Conservation (phyloP, 2,113 vertebrate species). For the Felis chaus region DNA sequence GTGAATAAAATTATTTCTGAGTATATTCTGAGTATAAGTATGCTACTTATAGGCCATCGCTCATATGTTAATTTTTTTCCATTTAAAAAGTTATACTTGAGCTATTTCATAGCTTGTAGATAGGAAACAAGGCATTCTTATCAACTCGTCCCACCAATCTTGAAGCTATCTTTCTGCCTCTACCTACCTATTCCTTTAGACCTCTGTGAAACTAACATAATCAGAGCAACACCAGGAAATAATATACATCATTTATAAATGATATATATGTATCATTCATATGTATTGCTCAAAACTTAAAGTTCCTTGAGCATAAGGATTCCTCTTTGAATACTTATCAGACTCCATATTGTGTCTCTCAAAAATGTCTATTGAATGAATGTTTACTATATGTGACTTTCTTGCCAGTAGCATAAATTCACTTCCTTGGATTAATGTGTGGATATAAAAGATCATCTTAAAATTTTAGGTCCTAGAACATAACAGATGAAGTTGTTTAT, state of each 20-base stretch:
- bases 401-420: neutral
- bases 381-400: neutral
- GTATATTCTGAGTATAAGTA: no score
- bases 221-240: constrained; percentile 8
- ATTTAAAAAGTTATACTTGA: constrained; percentile 38
- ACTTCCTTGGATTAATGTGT: constrained; percentile 21
- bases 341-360: neutral
- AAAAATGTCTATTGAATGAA: neutral
- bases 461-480: neutral
- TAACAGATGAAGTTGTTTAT: neutral
- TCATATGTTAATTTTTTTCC: neutral
- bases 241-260: neutral
- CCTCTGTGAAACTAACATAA: neutral
- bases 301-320: neutral
- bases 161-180: neutral
- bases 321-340: neutral
- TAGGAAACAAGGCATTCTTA: neutral
- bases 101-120: neutral
- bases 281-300: constrained; percentile 12
- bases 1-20: neutral
- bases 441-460: constrained; percentile 15
- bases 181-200: neutral
- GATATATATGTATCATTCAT: neutral
- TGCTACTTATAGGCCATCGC: neutral
- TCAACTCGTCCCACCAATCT: neutral